Evolutionary conservation across 1,140 invertebrate genomes (phyloP).

Genomic region (Sesamia nonagrioides): DNA sequence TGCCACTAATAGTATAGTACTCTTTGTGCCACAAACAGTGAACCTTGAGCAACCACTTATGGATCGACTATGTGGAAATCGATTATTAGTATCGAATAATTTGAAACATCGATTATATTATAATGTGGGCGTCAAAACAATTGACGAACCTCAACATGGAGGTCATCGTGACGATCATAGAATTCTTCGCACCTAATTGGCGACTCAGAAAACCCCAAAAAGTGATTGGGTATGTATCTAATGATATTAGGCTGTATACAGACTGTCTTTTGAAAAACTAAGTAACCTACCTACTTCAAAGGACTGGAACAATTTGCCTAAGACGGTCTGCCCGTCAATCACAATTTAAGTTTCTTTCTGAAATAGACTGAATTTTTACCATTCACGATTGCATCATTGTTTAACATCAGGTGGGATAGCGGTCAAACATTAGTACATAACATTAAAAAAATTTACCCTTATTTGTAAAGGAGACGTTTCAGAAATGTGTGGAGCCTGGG

Average conservation of each 20-base stretch:
- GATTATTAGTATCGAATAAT: slow-evolving; percentile 8
- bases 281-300: too few species aligned
- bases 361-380: too few species aligned
- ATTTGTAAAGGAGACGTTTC: too few species aligned
- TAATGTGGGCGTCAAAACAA: slow-evolving; percentile 7
- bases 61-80: slow-evolving; percentile 12
- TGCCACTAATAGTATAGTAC: not conserved
- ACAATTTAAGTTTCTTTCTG: too few species aligned
- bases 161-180: not conserved
- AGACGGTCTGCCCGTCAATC: too few species aligned
- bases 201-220: not conserved
- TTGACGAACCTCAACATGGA: slow-evolving; percentile 14
- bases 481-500: too few species aligned
- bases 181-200: not conserved
- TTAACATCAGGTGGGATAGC: too few species aligned
- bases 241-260: not conserved
- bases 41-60: not conserved
- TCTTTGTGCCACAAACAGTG: not conserved
- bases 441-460: too few species aligned
- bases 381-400: too few species aligned
- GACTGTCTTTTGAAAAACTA: not conserved
- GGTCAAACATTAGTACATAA: too few species aligned
- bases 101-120: not conserved
- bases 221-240: not conserved
- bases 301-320: too few species aligned